phyloP scores from a whole-genome alignment of 2,888 invertebrate genomes.

The Tortrix viridana region DNA sequence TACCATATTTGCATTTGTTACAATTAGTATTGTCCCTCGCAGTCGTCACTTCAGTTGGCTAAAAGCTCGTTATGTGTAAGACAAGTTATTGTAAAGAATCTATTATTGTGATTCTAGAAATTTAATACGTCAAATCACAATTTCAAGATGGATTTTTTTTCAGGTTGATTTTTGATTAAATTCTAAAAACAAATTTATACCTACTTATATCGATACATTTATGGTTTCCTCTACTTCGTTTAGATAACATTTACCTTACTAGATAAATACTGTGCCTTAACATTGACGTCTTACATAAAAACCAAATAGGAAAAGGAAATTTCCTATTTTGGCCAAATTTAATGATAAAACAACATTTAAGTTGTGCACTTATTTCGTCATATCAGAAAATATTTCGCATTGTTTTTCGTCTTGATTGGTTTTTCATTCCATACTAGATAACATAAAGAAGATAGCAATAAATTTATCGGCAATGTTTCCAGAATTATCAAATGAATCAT shows the following conservation, averaged over 20 bases:
- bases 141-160: no score
- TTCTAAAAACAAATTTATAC: no score
- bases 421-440: conserved; percentile 14
- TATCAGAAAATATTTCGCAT: background rate
- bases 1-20: conserved; percentile 32
- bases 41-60: conserved; percentile 3
- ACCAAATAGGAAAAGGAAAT: no score
- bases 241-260: no score
- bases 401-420: conserved; percentile 25
- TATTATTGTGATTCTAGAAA: background rate
- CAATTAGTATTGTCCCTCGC: conserved; percentile 22
- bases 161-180: no score
- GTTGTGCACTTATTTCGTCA: background rate
- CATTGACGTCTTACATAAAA: no score
- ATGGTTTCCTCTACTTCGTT: no score
- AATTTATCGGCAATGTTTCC: conserved; percentile 28
- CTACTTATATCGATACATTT: no score
- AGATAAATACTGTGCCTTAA: no score
- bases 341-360: background rate
- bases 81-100: background rate
- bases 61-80: conserved; percentile 2
- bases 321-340: background rate
- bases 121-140: no score
- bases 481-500: conserved; percentile 64
- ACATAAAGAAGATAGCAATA: conserved; percentile 17